A percentile compares a stretch with the other conserved stretches of the same genome.
phyloP scores from a whole-genome alignment of 2,888 invertebrate species.

The Hydrotaea diabolus region DNA sequence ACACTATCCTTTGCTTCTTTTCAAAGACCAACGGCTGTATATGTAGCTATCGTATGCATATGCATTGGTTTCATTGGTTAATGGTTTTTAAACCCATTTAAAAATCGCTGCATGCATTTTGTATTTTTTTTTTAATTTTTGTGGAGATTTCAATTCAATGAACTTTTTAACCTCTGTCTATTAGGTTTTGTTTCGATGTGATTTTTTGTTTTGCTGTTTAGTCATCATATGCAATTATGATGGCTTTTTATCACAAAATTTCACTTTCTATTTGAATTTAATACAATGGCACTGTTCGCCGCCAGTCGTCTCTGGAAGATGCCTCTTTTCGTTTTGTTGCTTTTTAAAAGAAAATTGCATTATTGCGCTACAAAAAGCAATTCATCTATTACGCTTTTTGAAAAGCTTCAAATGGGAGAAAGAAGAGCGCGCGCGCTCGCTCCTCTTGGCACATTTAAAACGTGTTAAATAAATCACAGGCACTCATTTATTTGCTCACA shows the following conservation, averaged over 20 bases:
- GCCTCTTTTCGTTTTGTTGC: neutral
- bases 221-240: neutral
- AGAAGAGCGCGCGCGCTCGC: neutral
- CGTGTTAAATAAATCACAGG: slow-evolving; percentile 38
- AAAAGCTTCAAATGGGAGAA: slow-evolving; percentile 23
- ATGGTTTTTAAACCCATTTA: slow-evolving; percentile 47
- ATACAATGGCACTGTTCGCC: neutral
- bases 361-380: slow-evolving; percentile 39
- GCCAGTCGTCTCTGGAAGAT: neutral
- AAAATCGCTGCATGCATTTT: slow-evolving; percentile 4
- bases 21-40: too few relatives aligned
- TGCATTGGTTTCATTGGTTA: neutral
- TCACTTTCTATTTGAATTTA: slow-evolving; percentile 30
- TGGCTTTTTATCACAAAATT: neutral
- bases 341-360: slow-evolving; percentile 44
- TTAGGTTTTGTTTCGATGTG: neutral
- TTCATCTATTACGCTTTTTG: slow-evolving; percentile 42
- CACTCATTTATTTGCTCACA: slow-evolving; percentile 36
- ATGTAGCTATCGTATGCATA: too few relatives aligned
- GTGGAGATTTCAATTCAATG: slow-evolving; percentile 14
- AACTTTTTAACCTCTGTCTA: slow-evolving; percentile 48
- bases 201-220: neutral
- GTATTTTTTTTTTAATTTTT: slow-evolving; percentile 2
- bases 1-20: too few relatives aligned
- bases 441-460: neutral